Base-by-base conservation (phyloP, 53 echinoderm and acorn worm species). In the Hippasteria phrygiana region DNA sequence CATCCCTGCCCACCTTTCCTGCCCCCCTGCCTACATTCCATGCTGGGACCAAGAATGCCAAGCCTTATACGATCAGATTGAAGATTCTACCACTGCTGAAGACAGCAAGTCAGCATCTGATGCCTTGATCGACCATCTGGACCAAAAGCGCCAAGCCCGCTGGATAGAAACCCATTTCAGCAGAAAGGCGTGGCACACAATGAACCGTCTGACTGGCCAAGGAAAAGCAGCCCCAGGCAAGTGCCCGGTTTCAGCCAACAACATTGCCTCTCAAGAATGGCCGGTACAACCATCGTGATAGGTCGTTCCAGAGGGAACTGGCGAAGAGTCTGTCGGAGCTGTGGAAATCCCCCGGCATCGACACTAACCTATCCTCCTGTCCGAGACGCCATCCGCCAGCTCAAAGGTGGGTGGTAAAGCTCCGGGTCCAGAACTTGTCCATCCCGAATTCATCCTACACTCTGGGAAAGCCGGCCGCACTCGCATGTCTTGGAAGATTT, bases 31-130 rank as follows among this genome's bases (percentile, higher is more conserved):
- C 3, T 37, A 70, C 38, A 59, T 63, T 75, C 55, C 66, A 43
- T 88, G 45, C 88, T 46, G 1, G 83, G 83, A 90, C n/a, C 38
- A 81, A 28, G 90, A 90, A 35, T 90, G 83, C 64, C 26, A 73
- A 2, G 26, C 39, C 54, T 40, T 71, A n/a, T 89, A 89, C 55
- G 33, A 51, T 11, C 39, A 16, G 17, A n/a, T 73, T 40, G 80
- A 80, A 39, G 41, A 43, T 32, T 43, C 51, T 2, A 10, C 79
- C 22, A 8, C 80, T 24, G 55, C 45, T 31, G 32, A 70, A 37
- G 73, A 43, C 9, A 39, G 39, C 43, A 73, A n/a, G 39, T 17
- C 38, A 43, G 43, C 73, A 39, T 37, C 73, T 3, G 24, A 37
- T 39, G 41, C 17, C 43, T 22, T 73, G 40, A 24, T 43, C 14